A percentile compares a stretch with the other conserved stretches of the same genome.
These are phyloP conservation scores for Eilema griseolum DNA, from an alignment of 2,888 invertebrate genomes.

Conservation along the genomic window DNA sequence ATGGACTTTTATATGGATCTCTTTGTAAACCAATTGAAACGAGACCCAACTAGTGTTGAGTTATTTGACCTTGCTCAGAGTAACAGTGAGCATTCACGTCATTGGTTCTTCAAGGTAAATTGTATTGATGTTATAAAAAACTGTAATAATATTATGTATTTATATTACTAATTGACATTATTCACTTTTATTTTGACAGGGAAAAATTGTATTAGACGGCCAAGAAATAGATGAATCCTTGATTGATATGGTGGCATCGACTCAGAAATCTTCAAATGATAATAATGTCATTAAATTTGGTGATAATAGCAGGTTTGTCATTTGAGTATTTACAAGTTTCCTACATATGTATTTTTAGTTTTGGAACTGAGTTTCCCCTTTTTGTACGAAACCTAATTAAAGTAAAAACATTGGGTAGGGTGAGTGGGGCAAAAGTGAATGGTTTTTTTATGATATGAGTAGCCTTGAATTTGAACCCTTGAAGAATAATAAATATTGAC, in stretches of 20 bases:
- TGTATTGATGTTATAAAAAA: conserved; percentile 18
- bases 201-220: conserved; percentile 94
- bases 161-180: not conserved
- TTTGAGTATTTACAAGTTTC: not conserved
- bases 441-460: too few species aligned
- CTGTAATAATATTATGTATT: not conserved
- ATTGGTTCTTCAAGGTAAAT: conserved; percentile 97
- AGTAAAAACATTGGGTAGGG: too few species aligned
- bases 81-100: conserved; percentile 99
- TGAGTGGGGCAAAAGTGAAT: too few species aligned
- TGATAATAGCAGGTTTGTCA: conserved; percentile 95
- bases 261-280: conserved; percentile 93
- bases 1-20: conserved; percentile 95
- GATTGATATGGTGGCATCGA: conserved; percentile 97
- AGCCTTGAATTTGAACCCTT: too few species aligned
- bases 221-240: conserved; percentile 92
- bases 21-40: conserved; percentile 92
- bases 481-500: too few species aligned
- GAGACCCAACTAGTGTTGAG: conserved; percentile 99
- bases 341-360: not conserved
- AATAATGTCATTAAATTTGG: conserved; percentile 99
- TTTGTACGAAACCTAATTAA: too few species aligned
- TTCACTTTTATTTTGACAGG: conserved; percentile 76
- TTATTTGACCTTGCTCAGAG: conserved; percentile 99
- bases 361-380: too few species aligned